phyloP scores from a whole-genome alignment of 2,888 invertebrate species.

The Tolmerus cingulatus region DNA sequence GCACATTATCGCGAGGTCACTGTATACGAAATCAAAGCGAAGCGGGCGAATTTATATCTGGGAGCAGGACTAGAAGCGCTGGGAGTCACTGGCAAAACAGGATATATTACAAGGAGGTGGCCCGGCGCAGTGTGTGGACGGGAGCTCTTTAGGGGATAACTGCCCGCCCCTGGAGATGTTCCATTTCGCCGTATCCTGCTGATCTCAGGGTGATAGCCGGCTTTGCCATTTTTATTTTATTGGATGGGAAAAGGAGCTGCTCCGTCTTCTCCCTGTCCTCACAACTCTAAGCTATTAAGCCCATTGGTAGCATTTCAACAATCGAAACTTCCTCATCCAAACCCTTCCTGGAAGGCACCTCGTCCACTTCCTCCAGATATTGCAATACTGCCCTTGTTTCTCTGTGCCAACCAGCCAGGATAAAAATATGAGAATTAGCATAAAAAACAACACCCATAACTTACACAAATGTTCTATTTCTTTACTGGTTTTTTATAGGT shows the following conservation, averaged over 20 bases:
- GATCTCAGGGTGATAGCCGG: slow-evolving; percentile 24
- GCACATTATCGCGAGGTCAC: slow-evolving; percentile 52
- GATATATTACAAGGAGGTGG: slow-evolving; percentile 35
- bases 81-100: slow-evolving; percentile 26
- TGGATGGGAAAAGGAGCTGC: background rate
- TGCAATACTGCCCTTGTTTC: background rate
- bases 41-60: slow-evolving; percentile 36
- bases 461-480: background rate
- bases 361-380: background rate
- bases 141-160: background rate
- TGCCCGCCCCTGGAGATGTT: slow-evolving; percentile 1
- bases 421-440: background rate
- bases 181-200: slow-evolving; percentile 37
- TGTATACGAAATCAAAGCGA: slow-evolving; percentile 50
- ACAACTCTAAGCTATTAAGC: background rate
- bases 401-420: background rate
- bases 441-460: background rate
- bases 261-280: background rate
- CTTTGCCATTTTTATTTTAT: slow-evolving; percentile 28
- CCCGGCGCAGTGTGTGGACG: background rate
- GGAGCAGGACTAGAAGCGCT: slow-evolving; percentile 11
- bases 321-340: background rate
- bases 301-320: background rate
- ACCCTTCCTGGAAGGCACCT: background rate
- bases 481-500: background rate